Evolutionary conservation across 2,113 vertebrate species (phyloP).

Genomic region (Silurus glanis): DNA sequence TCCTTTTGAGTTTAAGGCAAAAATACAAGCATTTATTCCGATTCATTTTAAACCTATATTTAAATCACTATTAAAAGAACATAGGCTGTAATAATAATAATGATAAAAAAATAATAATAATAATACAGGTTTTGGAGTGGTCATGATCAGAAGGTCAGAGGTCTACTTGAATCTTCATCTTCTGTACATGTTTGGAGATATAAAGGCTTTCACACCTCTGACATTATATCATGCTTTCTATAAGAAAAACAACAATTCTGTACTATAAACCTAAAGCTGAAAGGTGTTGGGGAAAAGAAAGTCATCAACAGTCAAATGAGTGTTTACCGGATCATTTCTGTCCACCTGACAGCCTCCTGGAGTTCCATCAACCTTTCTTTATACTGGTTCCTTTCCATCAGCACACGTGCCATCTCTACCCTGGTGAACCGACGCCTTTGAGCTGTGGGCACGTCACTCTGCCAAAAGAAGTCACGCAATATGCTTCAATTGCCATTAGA

Average conservation of each 20-base stretch:
- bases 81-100: neutral
- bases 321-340: constrained; percentile 93
- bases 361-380: constrained; percentile 98
- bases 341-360: constrained; percentile 97
- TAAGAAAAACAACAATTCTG: neutral
- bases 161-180: neutral
- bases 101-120: too few species aligned
- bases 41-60: neutral
- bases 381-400: constrained; percentile 99
- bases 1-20: neutral
- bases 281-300: neutral
- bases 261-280: neutral
- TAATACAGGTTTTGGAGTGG: neutral
- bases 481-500: neutral
- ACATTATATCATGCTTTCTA: neutral
- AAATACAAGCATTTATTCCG: neutral
- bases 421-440: constrained; percentile 94
- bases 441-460: constrained; percentile 94
- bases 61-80: neutral
- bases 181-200: neutral
- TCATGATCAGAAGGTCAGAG: neutral
- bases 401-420: constrained; percentile 95
- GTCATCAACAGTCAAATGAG: neutral
- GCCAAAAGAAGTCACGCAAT: constrained; percentile 36
- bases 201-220: neutral